These are phyloP conservation scores for Phrynocephalus versicolor DNA, from an alignment of 2,113 vertebrate species.

Conservation along the genomic window DNA sequence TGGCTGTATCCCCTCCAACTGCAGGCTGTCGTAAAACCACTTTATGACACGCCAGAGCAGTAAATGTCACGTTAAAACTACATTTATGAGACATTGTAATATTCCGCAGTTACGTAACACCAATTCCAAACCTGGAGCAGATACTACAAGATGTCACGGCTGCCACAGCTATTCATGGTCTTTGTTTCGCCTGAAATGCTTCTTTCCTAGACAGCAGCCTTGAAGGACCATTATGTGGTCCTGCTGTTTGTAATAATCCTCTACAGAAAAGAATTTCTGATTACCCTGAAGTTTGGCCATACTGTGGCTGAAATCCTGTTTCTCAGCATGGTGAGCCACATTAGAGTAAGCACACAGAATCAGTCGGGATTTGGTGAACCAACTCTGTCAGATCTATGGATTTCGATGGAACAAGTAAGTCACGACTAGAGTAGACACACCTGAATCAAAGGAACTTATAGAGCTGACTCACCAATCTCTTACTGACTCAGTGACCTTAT, in stretches of 20 bases:
- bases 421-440: no score
- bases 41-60: constrained; percentile 8
- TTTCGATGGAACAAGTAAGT: no score
- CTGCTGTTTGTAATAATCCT: background rate
- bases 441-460: no score
- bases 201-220: constrained; percentile 20
- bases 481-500: no score
- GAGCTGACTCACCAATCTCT: no score
- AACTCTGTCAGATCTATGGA: no score
- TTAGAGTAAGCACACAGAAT: no score
- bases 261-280: background rate
- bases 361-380: no score
- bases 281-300: background rate
- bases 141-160: constrained; percentile 21
- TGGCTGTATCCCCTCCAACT: constrained; percentile 15
- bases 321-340: no score
- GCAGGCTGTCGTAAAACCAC: constrained; percentile 18
- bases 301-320: background rate
- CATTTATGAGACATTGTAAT: constrained; percentile 13
- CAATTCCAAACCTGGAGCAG: constrained; percentile 5
- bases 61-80: background rate
- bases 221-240: background rate
- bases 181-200: constrained; percentile 27
- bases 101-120: background rate
- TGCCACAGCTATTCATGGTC: background rate